Evolutionary conservation across 2,113 vertebrate species (phyloP).

Genomic region (Phylloscopus trochiloides): DNA sequence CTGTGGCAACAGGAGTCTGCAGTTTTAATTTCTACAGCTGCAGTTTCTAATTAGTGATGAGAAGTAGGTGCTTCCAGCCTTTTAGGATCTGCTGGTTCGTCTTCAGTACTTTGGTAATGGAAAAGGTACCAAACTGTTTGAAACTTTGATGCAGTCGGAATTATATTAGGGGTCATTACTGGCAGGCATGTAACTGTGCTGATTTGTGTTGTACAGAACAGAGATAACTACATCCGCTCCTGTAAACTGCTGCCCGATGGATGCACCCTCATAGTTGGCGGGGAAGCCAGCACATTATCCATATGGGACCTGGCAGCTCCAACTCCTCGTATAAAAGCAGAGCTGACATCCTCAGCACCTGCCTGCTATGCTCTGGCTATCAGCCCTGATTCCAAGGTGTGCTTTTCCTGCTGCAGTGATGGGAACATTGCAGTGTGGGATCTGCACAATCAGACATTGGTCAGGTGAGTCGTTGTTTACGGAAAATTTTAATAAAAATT

Average conservation of each 20-base stretch:
- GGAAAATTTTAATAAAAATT: background rate
- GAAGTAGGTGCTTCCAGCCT: background rate
- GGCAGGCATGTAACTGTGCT: background rate
- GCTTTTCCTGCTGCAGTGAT: constrained; percentile 99
- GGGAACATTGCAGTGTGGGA: constrained; percentile 99
- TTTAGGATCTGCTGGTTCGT: background rate
- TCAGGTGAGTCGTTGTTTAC: constrained; percentile 81
- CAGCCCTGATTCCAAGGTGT: constrained; percentile 98
- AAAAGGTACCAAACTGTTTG: background rate
- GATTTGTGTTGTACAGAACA: constrained; percentile 83
- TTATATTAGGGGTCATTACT: background rate
- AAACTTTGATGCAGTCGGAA: background rate
- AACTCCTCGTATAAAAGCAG: constrained; percentile 96
- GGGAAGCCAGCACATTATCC: constrained; percentile 97
- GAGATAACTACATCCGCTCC: constrained; percentile 97
- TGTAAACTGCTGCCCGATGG: constrained; percentile 84
- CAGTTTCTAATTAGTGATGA: background rate
- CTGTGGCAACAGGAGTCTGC: background rate
- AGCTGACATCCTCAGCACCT: constrained; percentile 95
- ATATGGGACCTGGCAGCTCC: constrained; percentile 99
- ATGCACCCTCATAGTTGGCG: constrained; percentile 85
- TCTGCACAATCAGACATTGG: constrained; percentile 97
- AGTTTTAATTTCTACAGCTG: constrained; percentile 5
- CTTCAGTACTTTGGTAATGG: background rate
- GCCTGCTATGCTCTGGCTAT: constrained; percentile 98